Base-by-base conservation (phyloP, 2,797 vertebrate genomes). In the Fringilla coelebs region DNA sequence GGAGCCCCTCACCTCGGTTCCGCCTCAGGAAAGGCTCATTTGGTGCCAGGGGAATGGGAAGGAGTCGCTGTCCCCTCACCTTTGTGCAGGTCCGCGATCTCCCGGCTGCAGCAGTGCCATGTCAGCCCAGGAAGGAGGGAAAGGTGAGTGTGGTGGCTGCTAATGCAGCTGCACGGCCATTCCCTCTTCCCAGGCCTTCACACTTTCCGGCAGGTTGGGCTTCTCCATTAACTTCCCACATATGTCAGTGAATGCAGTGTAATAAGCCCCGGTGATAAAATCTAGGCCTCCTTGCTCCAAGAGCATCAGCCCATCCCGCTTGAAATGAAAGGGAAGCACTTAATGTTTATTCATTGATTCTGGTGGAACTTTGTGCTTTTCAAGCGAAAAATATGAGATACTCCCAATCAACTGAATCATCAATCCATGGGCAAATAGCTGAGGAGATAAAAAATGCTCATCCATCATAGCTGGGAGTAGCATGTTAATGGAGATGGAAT, bases 291-390 rank as follows among this genome's bases (percentile, higher is more conserved):
- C 62, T 46, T 73, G 43, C 80, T 91, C 70, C 48, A 36, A 80
- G 62, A 89, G 62, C 88, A 34, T 65, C 73, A 89, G 90, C 83
- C 85, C 83, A 52, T 82, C 80, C 71, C 0, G 17, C 70, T 76
- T 84, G 84, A 88, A 94, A 93, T 88, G 76, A 84, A 78, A 91
- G 62, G 63, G 63, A 93, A 85, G 87, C 87, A 49, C 91, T 95
- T 91, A 84, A 91, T 95, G 94, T 95, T 96, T 96, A 90, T 95
- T 95, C 95, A 96, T 96, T 82, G 90, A 94, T 95, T 94, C 83
- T 87, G 83, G 85, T 84, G 74, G 80, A 91, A 93, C 90, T 94
- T n/a, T 88, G 83, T 93, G 89, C 93, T 95, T 95, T 95, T 93
- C 91, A 88, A 94, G 93, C 83, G 73, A 81, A 95, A 96, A 93